phyloP scores from a whole-genome alignment of 2,888 invertebrate genomes.

The Drosophila diplacantha region DNA sequence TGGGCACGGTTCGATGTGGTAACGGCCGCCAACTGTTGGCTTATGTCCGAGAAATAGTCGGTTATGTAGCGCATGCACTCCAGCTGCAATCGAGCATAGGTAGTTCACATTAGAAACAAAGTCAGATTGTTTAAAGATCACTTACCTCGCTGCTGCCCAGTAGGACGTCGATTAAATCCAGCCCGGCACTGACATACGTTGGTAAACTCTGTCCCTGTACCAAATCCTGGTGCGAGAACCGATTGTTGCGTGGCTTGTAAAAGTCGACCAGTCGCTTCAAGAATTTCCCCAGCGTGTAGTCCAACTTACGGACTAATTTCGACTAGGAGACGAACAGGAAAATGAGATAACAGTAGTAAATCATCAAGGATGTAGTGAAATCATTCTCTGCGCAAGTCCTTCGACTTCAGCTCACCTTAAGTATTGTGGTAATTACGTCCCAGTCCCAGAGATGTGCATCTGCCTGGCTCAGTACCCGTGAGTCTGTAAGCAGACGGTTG shows the following conservation, averaged over 20 bases:
- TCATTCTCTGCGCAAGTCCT: too few relatives aligned
- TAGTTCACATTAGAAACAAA: neutral
- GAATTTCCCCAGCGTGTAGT: constrained; percentile 81
- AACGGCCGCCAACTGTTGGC: constrained; percentile 85
- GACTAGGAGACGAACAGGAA: constrained; percentile 57
- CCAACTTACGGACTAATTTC: constrained; percentile 80
- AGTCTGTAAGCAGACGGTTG: constrained; percentile 86
- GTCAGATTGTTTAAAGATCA: neutral
- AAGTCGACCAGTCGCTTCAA: constrained; percentile 87
- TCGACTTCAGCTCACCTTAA: constrained; percentile 81
- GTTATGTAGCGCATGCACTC: constrained; percentile 85
- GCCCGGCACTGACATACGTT: constrained; percentile 75
- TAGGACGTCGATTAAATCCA: constrained; percentile 77
- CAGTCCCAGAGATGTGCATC: constrained; percentile 94
- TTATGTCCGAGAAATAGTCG: constrained; percentile 89
- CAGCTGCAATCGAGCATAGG: constrained; percentile 76
- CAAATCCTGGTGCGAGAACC: constrained; percentile 90
- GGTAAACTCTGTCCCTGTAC: constrained; percentile 77
- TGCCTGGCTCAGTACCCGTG: constrained; percentile 87
- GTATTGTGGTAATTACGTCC: constrained; percentile 90
- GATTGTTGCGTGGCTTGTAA: constrained; percentile 91
- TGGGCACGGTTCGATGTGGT: constrained; percentile 87
- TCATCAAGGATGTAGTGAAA: neutral
- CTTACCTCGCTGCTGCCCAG: constrained; percentile 71
- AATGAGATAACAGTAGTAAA: neutral